Base-by-base conservation (phyloP, 2,888 invertebrate genomes). In the Dryomyza anilis region DNA sequence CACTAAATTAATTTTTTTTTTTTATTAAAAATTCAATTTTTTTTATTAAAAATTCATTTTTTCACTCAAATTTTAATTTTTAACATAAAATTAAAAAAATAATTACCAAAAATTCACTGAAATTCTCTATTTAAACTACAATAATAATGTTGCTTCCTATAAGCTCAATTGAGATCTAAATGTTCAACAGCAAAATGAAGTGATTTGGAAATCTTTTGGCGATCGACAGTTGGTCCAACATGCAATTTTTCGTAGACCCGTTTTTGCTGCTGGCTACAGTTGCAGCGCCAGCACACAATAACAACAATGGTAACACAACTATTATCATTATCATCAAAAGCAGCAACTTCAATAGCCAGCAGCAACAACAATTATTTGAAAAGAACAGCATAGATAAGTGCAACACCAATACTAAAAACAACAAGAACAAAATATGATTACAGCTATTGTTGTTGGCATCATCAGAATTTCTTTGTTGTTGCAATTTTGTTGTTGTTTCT, bases 311-410 rank as follows among this genome's bases (percentile, higher is more conserved):
- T n/a, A n/a, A n/a, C n/a, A n/a, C n/a, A n/a, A n/a, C n/a, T n/a
- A 36, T 36, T 55, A 55, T 55, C 36, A 27, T 50, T 27, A 27
- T 55, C 55, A 36, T 55, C 55, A 55, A 21, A 33, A 55, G 33
- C 55, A 36, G 14, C 36, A 36, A 23, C 53, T 10, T 30, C 30
- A 53, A 30, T 30, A 16, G 27, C 27, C n/a, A n/a, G n/a, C n/a
- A n/a, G n/a, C n/a, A n/a, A n/a, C n/a, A n/a, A n/a, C n/a, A 52
- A 21, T 5, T 21, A 27, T 14, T 19, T 19, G 12, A 23, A 21
- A 23, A 48, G 14, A 48, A 48, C 25, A 23, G n/a, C 29, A 29
- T 27, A 23, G 27, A 50, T n/a, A 16, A 50, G 53, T 30, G 12
- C 16, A 21, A n/a, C 27, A 27, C 21, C 10, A 36, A 55, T 12